Evolutionary conservation across 2,888 invertebrate species (phyloP).

Genomic region (Amiota communis): DNA sequence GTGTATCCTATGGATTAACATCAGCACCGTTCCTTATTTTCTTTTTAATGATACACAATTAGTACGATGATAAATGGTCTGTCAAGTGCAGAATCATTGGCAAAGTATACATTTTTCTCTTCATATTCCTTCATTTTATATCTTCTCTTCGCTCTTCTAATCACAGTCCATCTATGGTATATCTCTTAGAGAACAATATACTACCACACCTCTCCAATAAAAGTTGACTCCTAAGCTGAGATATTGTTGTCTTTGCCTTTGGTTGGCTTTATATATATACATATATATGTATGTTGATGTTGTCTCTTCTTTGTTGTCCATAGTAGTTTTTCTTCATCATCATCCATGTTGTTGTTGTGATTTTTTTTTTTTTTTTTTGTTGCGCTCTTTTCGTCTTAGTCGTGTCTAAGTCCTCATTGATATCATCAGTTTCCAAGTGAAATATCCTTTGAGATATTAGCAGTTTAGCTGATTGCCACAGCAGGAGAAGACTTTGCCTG

Average conservation of each 20-base stretch:
- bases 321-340: not conserved
- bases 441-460: constrained; percentile 48
- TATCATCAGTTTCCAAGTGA: constrained; percentile 52
- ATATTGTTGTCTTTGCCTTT: not conserved
- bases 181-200: constrained; percentile 34
- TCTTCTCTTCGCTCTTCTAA: too few relatives aligned
- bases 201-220: constrained; percentile 22
- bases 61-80: constrained; percentile 71
- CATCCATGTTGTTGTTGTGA: too few relatives aligned
- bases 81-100: constrained; percentile 68
- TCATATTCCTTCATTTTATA: not conserved
- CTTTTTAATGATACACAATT: constrained; percentile 71
- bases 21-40: constrained; percentile 44
- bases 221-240: too few relatives aligned
- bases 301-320: not conserved
- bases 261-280: not conserved
- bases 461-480: constrained; percentile 1
- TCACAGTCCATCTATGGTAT: too few relatives aligned
- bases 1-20: constrained; percentile 58
- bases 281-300: not conserved
- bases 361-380: constrained; percentile 9
- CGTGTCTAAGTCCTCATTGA: constrained; percentile 42
- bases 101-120: constrained; percentile 30
- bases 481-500: constrained; percentile 1
- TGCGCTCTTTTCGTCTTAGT: too few relatives aligned